Evolutionary conservation across 2,888 invertebrate genomes (phyloP).

Genomic region (Steinernema carpocapsae): DNA sequence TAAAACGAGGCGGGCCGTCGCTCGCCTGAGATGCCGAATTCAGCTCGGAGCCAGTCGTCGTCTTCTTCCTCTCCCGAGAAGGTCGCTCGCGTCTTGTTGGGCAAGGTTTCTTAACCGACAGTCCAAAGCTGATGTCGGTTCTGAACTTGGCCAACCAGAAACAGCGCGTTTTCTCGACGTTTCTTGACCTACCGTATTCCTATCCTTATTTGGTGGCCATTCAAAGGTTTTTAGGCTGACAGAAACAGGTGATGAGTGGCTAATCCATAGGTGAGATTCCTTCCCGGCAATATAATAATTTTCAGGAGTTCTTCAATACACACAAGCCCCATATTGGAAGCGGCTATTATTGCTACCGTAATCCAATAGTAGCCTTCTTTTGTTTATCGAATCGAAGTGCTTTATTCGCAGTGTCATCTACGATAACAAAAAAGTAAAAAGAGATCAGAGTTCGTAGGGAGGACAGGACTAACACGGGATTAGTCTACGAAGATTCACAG

Average conservation of each 20-base stretch:
- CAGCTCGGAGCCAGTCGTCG: not conserved
- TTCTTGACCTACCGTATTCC: not conserved
- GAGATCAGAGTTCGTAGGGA: not conserved
- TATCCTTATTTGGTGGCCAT: not conserved
- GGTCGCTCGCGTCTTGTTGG: constrained; percentile 14
- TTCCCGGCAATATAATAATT: too few relatives aligned
- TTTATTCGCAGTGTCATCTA: constrained; percentile 11
- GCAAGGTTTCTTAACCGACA: constrained; percentile 22
- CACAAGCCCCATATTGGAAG: too few relatives aligned
- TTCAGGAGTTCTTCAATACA: too few relatives aligned
- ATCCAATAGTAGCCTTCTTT: too few relatives aligned
- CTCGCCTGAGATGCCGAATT: not conserved
- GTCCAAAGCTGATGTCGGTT: not conserved
- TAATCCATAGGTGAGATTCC: too few relatives aligned
- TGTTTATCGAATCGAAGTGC: too few relatives aligned
- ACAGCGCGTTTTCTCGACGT: not conserved
- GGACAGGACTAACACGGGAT: constrained; percentile 1
- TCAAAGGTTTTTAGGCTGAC: not conserved
- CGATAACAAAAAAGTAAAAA: not conserved
- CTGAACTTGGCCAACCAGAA: constrained; percentile 21
- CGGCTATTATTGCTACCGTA: too few relatives aligned
- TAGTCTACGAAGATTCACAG: constrained; percentile 14
- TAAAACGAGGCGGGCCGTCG: not conserved
- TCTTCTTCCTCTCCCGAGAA: not conserved
- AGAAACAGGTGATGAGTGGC: too few relatives aligned